These are phyloP conservation scores for Acrobasis repandana DNA, from an alignment of 2,888 invertebrate species.

Conservation along the genomic window DNA sequence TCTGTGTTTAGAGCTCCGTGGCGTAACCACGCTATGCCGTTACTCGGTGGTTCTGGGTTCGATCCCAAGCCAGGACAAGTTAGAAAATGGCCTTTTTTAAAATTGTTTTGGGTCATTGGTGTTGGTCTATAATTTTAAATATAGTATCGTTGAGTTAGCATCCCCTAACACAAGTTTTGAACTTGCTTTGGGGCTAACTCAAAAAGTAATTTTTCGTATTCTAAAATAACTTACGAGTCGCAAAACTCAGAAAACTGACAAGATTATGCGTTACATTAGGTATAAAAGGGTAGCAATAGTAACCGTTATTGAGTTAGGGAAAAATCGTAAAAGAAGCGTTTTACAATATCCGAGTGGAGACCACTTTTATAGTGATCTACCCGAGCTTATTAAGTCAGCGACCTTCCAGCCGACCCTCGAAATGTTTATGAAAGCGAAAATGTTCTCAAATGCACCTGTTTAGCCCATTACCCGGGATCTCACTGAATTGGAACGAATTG, in stretches of 20 bases:
- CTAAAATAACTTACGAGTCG: neutral
- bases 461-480: conserved; percentile 48
- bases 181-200: too few relatives aligned
- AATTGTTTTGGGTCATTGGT: too few relatives aligned
- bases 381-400: conserved; percentile 66
- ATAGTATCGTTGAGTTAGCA: too few relatives aligned
- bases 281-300: conserved; percentile 27
- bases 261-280: conserved; percentile 35
- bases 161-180: too few relatives aligned
- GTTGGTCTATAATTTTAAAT: too few relatives aligned
- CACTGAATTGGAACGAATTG: conserved; percentile 41
- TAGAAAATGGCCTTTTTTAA: too few relatives aligned
- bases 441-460: conserved; percentile 70
- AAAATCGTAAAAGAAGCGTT: conserved; percentile 51
- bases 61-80: too few relatives aligned
- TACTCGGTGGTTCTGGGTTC: too few relatives aligned
- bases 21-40: too few relatives aligned
- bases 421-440: conserved; percentile 68
- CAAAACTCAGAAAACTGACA: conserved; percentile 27
- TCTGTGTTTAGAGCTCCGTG: too few relatives aligned
- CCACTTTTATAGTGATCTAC: conserved; percentile 64
- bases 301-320: conserved; percentile 22
- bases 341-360: conserved; percentile 56
- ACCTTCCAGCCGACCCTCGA: conserved; percentile 44
- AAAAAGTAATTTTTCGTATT: neutral